Base-by-base conservation (phyloP, 30 jellyfish, hydroid and myxozoan genomes). In the Sanderia malayensis region DNA sequence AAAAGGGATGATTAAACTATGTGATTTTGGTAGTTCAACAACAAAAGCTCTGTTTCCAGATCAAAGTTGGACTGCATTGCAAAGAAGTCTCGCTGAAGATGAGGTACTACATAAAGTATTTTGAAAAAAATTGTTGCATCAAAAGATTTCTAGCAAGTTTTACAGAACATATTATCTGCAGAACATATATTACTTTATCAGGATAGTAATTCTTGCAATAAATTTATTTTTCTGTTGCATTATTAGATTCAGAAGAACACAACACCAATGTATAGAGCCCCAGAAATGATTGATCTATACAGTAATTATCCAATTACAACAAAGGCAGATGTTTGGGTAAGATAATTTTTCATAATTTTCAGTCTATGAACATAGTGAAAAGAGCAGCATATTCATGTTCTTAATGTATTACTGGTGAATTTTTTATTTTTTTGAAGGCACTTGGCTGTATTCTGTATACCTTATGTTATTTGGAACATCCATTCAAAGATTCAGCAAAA, bases 301-400 rank as follows among this genome's bases (percentile, higher is more conserved):
- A 81, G 97, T 41, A 89, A 89, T 58, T 53, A 75, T 22, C 86
- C 97, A 2, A 62, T 89, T 29, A 76, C 95, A 20, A 58, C 84
- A 21, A 89, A 89, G 52, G 97, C 97, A 44, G 97, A 89, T 89
- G 97, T 89, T 29, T 89, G 97, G 97, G 97, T 88, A 31, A 13
- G 88, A 19, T 34, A 31, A 0, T 27, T 21, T 34, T 58, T 58
- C 26, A 37, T 13, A 57, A 11, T n/a, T 44, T 58, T 17, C 20
- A 74, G 52, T 37, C 52, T 37, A 6, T 37, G 52, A 37, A 13
- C 10, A 13, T 37, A 37, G n/a, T 37, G 52, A 37, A 37, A 37
- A 37, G n/a, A n/a, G 68, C 68, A 57, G 15, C 32, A 57, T 57
- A 46, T 46, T 46, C 19, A 46, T 0, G 19, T 15, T 15, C 9